phyloP scores from a whole-genome alignment of 2,888 invertebrate species.

The Sminthurinus aureus region DNA sequence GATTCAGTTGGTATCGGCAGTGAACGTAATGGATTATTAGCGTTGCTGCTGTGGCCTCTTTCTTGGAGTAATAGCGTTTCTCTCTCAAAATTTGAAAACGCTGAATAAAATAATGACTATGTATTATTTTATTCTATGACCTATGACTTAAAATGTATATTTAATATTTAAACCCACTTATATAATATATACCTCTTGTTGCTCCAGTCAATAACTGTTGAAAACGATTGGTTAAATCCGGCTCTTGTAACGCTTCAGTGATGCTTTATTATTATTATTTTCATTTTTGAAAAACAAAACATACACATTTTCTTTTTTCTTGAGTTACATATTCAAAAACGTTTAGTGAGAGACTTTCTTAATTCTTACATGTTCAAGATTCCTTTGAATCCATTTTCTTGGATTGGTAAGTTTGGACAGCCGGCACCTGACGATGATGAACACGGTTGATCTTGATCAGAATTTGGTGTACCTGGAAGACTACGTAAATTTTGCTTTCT shows the following conservation, averaged over 20 bases:
- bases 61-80: background rate
- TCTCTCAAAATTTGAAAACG: background rate
- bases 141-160: no score
- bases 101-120: no score
- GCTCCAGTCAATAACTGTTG: conserved; percentile 1
- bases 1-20: no score
- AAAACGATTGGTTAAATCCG: background rate
- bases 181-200: no score
- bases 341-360: no score
- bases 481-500: background rate
- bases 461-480: background rate
- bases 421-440: no score
- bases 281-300: background rate
- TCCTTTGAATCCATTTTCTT: conserved; percentile 6
- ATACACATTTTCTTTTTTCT: no score
- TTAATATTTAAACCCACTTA: no score
- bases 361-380: background rate
- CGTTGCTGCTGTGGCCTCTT: no score
- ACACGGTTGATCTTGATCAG: background rate
- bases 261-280: background rate
- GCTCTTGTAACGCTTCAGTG: background rate
- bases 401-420: background rate
- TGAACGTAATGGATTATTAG: no score
- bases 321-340: no score
- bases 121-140: no score